These are phyloP conservation scores for Mungos mungo DNA, from an alignment of 2,113 vertebrate species.

Conservation along the genomic window DNA sequence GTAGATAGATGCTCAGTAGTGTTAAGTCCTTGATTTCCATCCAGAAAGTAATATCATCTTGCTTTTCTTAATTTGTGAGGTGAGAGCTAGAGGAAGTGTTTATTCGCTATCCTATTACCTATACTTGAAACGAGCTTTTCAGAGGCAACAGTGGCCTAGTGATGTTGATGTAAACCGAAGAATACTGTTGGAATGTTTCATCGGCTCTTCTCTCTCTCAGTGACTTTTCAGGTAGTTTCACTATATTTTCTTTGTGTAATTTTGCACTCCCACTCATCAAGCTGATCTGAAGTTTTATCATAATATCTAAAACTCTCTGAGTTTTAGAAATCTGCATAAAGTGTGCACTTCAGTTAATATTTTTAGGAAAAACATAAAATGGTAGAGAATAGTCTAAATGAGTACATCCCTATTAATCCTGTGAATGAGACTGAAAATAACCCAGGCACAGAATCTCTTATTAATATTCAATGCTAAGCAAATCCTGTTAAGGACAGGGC, in stretches of 20 bases:
- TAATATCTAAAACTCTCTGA: not conserved
- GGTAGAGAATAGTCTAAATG: not conserved
- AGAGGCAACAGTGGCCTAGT: not conserved
- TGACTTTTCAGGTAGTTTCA: not conserved
- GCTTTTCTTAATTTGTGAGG: not conserved
- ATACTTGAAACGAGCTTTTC: not conserved
- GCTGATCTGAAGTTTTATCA: not conserved
- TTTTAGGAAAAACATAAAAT: conserved; percentile 8
- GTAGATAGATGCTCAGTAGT: not conserved
- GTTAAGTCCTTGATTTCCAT: not conserved
- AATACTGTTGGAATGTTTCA: not conserved
- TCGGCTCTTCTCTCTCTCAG: not conserved
- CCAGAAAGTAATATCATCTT: not conserved
- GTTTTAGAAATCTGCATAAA: not conserved
- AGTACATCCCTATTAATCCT: not conserved
- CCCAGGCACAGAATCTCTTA: not conserved
- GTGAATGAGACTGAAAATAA: not conserved
- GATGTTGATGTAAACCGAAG: not conserved
- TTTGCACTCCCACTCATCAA: not conserved
- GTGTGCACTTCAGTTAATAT: not conserved
- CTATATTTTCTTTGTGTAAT: not conserved
- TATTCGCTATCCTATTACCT: not conserved
- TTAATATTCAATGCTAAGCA: conserved; percentile 17
- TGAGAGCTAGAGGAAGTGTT: not conserved
- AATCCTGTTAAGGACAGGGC: not conserved